Evolutionary conservation across 1,140 invertebrate species (phyloP).

Genomic region (Drosophila sechellia): DNA sequence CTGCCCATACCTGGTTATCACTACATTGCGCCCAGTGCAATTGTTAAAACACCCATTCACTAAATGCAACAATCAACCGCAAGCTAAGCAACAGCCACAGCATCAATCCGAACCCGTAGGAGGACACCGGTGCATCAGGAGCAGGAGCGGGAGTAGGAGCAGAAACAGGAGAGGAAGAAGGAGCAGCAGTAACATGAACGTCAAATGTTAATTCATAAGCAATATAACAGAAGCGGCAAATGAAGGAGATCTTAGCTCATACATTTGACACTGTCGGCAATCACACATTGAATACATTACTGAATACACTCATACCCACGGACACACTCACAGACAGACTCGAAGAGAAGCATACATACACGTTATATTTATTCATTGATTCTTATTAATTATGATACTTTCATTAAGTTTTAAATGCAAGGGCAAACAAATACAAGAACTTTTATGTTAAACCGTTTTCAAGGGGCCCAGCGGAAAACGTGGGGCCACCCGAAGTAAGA

Average conservation of each 20-base stretch:
- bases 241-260: conserved; percentile 11
- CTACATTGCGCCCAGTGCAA: conserved; percentile 95
- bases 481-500: conserved; percentile 60
- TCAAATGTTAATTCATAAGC: conserved; percentile 74
- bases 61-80: conserved; percentile 86
- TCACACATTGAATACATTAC: conserved; percentile 36
- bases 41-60: conserved; percentile 95
- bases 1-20: conserved; percentile 95
- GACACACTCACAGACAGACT: conserved; percentile 37
- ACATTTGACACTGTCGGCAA: conserved; percentile 31
- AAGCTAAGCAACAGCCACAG: conserved; percentile 37
- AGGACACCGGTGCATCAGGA: conserved; percentile 8
- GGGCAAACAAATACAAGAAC: conserved; percentile 53
- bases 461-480: conserved; percentile 14
- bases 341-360: conserved; percentile 58
- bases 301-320: conserved; percentile 26
- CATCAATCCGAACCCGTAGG: conserved; percentile 36
- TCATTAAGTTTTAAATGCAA: conserved; percentile 74
- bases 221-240: conserved; percentile 46
- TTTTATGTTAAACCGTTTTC: conserved; percentile 76
- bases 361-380: conserved; percentile 83
- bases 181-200: conserved; percentile 33
- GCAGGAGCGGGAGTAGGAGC: neutral
- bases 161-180: neutral
- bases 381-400: conserved; percentile 80